Base-by-base conservation (phyloP, 2,888 invertebrate genomes). In the Lobophora halterata region DNA sequence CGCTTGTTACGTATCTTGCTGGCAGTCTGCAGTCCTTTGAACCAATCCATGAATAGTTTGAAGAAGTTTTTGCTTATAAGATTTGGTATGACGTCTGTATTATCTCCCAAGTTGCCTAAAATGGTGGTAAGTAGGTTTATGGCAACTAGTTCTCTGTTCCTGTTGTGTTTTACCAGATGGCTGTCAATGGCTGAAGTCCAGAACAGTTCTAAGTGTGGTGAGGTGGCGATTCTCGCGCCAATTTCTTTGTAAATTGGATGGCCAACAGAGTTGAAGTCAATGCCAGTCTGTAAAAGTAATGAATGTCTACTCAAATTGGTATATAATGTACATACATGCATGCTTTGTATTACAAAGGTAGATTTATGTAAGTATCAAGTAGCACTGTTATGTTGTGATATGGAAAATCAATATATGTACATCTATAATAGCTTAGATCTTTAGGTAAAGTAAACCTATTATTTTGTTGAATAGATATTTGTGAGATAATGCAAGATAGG, bases 161-260 rank as follows among this genome's bases (percentile, higher is more conserved):
- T 89, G 79, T 79, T 90, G 80, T 65, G 83, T 55, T 81, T 80
- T 1, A 53, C 71, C 18, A 71, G 72, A 56, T 72, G 82, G 44
- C 75, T 81, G 38, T 89, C 81, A 30, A 89, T 77, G 32, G 79
- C 82, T 13, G 86, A 79, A 5, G 65, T 66, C 90, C 93, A 91
- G 64, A 93, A 92, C 24, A 81, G 49, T 21, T 71, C 52, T 3
- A 91, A 60, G 40, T 89, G 72, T 28, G 89, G 78, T 4, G 89
- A 89, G 35, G 78, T 75, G 0, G 88, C 86, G 27, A 93, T 71
- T 51, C 87, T 78, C 28, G 75, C 73, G 13, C 89, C 89, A 53
- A 93, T 89, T 49, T 88, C 71, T 52, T 90, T 89, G 66, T 90
- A 92, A 23, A 92, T 82, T 10, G 93, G 93, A 71, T 93, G 93